Percentiles rank a stretch among this genome's conserved stretches.
Evolutionary conservation across 2,797 vertebrate genomes (phyloP).

Genomic region (Lutjanus argentimaculatus): DNA sequence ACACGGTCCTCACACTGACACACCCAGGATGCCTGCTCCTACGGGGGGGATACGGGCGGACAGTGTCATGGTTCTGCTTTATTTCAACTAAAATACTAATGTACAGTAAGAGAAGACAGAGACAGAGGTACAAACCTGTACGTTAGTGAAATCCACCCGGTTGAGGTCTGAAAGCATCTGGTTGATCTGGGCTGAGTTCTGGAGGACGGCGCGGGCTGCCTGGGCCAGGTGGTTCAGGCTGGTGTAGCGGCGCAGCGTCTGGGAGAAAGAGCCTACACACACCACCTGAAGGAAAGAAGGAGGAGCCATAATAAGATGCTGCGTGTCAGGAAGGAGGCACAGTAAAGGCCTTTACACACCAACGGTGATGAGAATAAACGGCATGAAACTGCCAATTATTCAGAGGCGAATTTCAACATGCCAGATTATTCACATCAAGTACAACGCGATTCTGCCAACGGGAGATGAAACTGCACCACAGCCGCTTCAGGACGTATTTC

Average conservation of each 20-base stretch:
- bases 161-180: constrained; percentile 98
- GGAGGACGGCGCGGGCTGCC: constrained; percentile 93
- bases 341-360: not conserved
- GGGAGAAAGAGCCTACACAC: constrained; percentile 92
- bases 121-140: constrained; percentile 86
- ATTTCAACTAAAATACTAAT: not conserved
- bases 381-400: no score
- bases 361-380: no score
- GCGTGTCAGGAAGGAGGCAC: not conserved
- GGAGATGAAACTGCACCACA: no score
- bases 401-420: no score
- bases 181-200: constrained; percentile 95
- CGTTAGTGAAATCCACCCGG: constrained; percentile 94
- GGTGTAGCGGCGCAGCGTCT: constrained; percentile 94
- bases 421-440: no score
- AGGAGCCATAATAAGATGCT: not conserved
- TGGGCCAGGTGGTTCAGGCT: constrained; percentile 96
- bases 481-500: no score
- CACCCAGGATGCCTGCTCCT: constrained; percentile 96
- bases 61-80: not conserved
- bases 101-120: not conserved
- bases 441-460: no score
- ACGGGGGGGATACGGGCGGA: not conserved
- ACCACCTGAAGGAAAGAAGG: constrained; percentile 84
- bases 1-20: constrained; percentile 92